These are phyloP conservation scores for Calameuta filiformis DNA, from an alignment of 2,888 invertebrate species.

Conservation along the genomic window DNA sequence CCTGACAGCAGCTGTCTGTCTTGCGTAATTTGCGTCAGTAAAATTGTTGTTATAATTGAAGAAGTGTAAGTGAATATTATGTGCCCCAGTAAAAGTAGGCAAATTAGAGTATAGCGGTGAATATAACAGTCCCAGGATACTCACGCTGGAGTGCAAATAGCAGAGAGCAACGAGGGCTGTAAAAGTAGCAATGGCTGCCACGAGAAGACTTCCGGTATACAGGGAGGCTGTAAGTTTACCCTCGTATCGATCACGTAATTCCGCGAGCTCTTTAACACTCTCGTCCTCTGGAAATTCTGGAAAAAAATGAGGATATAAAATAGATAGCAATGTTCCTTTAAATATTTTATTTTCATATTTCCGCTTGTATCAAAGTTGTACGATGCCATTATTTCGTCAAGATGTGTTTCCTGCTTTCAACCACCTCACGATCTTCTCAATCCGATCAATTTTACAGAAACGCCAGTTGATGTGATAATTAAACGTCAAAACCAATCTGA, in stretches of 20 bases:
- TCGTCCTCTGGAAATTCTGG: conserved; percentile 28
- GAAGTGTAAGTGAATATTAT: not conserved
- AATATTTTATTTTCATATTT: not conserved
- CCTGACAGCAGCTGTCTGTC: not conserved
- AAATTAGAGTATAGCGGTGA: not conserved
- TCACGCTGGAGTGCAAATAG: conserved; percentile 71
- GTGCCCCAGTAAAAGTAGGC: not conserved
- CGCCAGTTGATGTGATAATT: not conserved
- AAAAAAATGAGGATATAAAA: not conserved
- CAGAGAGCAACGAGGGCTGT: conserved; percentile 73
- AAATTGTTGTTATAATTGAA: not conserved
- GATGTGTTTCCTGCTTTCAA: not conserved
- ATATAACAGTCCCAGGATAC: conserved; percentile 41
- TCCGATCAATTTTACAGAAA: not conserved
- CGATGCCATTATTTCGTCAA: not conserved
- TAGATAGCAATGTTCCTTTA: not conserved
- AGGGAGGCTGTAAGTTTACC: conserved; percentile 76
- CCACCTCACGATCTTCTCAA: not conserved
- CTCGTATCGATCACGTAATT: conserved; percentile 60
- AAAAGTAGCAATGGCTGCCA: conserved; percentile 73
- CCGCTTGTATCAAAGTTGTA: not conserved
- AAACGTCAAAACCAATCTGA: not conserved
- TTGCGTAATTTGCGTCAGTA: not conserved
- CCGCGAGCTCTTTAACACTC: conserved; percentile 54
- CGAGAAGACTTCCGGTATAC: conserved; percentile 78